A percentile compares a stretch with the other conserved stretches of the same genome.
Evolutionary conservation across 2,797 vertebrate genomes (phyloP).

Genomic region (Sparus aurata): DNA sequence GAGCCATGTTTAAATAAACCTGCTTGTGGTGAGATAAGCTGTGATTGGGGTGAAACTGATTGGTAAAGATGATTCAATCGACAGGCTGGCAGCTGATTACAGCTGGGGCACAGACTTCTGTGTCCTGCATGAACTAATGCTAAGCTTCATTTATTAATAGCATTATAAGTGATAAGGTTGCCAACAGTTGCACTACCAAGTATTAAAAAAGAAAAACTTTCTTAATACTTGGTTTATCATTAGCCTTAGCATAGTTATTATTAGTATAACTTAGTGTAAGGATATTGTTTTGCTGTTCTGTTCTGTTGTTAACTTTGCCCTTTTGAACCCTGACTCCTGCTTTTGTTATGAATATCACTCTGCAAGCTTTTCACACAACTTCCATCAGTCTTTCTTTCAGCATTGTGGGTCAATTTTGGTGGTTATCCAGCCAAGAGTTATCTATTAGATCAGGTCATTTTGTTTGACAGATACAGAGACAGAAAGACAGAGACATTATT

Average conservation of each 20-base stretch:
- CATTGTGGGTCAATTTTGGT: neutral
- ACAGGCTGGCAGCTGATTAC: no score
- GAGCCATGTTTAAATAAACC: no score
- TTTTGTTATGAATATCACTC: neutral
- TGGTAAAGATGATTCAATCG: no score
- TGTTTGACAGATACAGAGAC: slow-evolving; percentile 53
- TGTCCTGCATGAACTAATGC: no score
- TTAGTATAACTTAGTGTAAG: neutral
- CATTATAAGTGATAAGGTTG: no score
- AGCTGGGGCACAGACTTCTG: no score
- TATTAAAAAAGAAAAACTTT: no score
- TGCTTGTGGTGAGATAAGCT: no score
- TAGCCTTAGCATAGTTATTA: neutral
- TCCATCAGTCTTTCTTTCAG: neutral
- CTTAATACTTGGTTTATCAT: neutral
- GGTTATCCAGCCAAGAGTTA: slow-evolving; percentile 13
- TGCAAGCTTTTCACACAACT: slow-evolving; percentile 1
- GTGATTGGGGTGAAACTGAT: no score
- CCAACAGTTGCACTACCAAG: no score
- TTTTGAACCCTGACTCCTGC: neutral
- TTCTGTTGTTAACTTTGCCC: neutral
- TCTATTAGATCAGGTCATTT: slow-evolving; percentile 38
- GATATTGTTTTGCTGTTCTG: neutral
- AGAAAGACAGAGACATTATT: slow-evolving; percentile 49
- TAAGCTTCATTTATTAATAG: no score